Conservation (phyloP, 2,113 vertebrate genomes). For the Micronycteris hirsuta region DNA sequence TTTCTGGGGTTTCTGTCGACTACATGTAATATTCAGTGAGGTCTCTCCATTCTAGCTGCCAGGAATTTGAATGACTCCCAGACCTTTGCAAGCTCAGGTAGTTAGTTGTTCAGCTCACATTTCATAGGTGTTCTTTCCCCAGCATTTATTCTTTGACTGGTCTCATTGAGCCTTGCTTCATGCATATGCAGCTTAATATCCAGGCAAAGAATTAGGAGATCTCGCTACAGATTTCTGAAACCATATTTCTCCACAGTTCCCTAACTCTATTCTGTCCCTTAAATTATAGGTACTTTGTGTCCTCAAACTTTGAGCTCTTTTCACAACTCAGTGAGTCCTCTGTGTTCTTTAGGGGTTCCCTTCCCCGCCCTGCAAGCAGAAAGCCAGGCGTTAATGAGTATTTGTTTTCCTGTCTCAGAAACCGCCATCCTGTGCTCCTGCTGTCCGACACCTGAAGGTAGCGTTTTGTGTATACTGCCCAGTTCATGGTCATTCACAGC, state of each 20-base stretch:
- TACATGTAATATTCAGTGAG: neutral
- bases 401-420: neutral
- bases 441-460: neutral
- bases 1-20: neutral
- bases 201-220: neutral
- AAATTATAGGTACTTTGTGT: neutral
- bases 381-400: neutral
- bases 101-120: neutral
- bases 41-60: neutral
- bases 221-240: neutral
- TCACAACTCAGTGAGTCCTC: neutral
- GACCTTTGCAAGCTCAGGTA: neutral
- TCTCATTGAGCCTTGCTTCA: neutral
- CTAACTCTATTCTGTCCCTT: neutral
- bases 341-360: neutral
- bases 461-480: neutral
- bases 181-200: neutral
- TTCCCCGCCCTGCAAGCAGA: neutral
- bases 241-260: neutral
- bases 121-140: neutral
- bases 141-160: neutral
- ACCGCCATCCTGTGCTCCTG: neutral
- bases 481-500: neutral
- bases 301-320: neutral
- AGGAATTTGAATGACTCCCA: neutral